phyloP scores from a whole-genome alignment of 2,797 vertebrate genomes.

The Helicolenus hilgendorfi region DNA sequence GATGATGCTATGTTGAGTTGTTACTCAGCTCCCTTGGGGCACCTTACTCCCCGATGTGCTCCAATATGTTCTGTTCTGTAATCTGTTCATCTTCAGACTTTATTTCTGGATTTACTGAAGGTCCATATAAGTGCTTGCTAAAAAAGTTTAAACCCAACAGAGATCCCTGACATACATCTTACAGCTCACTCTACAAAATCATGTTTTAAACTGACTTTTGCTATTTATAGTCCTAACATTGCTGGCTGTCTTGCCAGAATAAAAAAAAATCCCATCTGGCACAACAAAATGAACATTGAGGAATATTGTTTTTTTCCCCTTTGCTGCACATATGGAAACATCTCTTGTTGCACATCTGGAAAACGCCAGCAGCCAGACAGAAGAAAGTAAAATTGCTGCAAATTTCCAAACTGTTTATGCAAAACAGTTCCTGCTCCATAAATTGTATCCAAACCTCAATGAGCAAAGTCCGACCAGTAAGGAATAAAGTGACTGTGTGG shows the following conservation, averaged over 20 bases:
- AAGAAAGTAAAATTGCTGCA: constrained; percentile 84
- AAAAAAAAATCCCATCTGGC: constrained; percentile 19
- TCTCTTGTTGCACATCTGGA: constrained; percentile 89
- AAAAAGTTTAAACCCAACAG: neutral
- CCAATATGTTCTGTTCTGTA: neutral
- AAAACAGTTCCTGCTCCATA: constrained; percentile 83
- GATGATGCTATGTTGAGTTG: neutral
- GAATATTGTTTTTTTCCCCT: constrained; percentile 50
- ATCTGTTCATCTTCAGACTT: neutral
- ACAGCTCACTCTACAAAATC: neutral
- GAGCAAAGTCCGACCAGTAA: constrained; percentile 43
- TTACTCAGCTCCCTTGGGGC: neutral
- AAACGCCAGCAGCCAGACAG: constrained; percentile 80
- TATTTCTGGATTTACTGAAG: neutral
- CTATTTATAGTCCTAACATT: constrained; percentile 12
- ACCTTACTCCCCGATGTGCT: neutral
- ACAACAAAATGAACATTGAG: constrained; percentile 39
- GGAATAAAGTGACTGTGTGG: constrained; percentile 40
- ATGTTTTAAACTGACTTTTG: constrained; percentile 3
- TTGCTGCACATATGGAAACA: constrained; percentile 87
- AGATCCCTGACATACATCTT: neutral
- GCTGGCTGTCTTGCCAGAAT: constrained; percentile 12
- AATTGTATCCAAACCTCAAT: constrained; percentile 80
- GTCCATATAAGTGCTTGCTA: neutral
- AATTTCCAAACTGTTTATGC: constrained; percentile 88